Conservation (phyloP, 2,888 invertebrate genomes). For the Reticulitermes lucifugus region DNA sequence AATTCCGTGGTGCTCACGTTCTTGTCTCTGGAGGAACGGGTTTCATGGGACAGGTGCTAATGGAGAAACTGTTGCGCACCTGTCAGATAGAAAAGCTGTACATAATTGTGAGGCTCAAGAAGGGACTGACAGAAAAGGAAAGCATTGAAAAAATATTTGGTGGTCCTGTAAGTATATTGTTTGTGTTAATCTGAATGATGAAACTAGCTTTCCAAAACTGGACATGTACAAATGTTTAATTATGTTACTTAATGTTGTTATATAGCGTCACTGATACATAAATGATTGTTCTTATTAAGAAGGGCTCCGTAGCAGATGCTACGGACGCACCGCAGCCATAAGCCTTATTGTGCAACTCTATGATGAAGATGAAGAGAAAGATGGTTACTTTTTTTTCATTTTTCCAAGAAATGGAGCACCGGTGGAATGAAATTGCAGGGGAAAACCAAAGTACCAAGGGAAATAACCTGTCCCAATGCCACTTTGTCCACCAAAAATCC, state of each 20-base stretch:
- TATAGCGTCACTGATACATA: too few species aligned
- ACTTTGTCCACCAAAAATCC: too few species aligned
- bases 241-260: neutral
- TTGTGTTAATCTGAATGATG: neutral
- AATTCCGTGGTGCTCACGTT: slow-evolving; percentile 74
- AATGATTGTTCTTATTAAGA: too few species aligned
- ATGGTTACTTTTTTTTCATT: too few species aligned
- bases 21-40: slow-evolving; percentile 88
- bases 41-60: slow-evolving; percentile 88
- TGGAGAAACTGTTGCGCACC: slow-evolving; percentile 85
- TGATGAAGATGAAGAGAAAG: too few species aligned
- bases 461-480: too few species aligned
- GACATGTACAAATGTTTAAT: neutral
- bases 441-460: too few species aligned
- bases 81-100: slow-evolving; percentile 85
- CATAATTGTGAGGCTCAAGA: slow-evolving; percentile 80
- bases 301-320: too few species aligned
- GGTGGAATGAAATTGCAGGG: too few species aligned
- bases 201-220: neutral
- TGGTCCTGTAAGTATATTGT: neutral
- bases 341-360: too few species aligned
- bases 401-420: too few species aligned
- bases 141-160: neutral
- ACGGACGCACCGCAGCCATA: too few species aligned
- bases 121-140: slow-evolving; percentile 62